Base-by-base conservation (phyloP, 2,113 vertebrate genomes). In the Brachypteracias leptosomus region DNA sequence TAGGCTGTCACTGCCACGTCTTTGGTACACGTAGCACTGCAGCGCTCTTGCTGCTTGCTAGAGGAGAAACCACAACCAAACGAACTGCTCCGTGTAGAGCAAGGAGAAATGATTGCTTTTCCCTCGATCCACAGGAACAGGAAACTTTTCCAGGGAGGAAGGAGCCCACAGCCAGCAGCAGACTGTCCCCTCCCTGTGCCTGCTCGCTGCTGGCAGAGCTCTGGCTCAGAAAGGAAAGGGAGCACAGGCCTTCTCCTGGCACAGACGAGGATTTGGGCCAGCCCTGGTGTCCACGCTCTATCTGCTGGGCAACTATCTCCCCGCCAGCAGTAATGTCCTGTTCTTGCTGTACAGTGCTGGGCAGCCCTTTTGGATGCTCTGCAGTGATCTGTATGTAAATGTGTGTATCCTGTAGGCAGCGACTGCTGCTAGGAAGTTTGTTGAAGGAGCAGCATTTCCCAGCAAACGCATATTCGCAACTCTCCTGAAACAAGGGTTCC, bases 401-500 rank as follows among this genome's bases (percentile, higher is more conserved):
- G 33, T 9, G 47, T 42, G 35, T 5, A 38, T n/a, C 76, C 65
- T 11, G 2, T 16, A 84, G 79, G 36, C 82, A 63, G 87, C 0
- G 7, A 65, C 24, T 11, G 2, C 76, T 28, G 63, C 6, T 38
- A 83, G 79, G 83, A 77, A 88, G 80, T 94, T 54, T 83, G 68
- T 66, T 42, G 82, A 84, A 95, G 86, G 70, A 79, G 74, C 65
- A 94, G 93, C 80, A 94, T 82, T 91, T 89, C 89, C 62, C 15
- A 68, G 89, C 89, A 94, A 89, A 90, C 0, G 26, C 52, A 38
- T 46, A 88, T 72, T 83, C 8, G 20, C 6, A 35, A 54, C 40
- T 61, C 89, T 85, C 61, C 74, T 58, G 74, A 86, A 96, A 97
- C 91, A 97, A 97, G 91, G 81, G 40, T 79, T 46, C 85, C 96